Percentiles rank a stretch among this genome's conserved stretches.
These are phyloP conservation scores for Ornithoptera priamus DNA, from an alignment of 2,888 invertebrate species.

Conservation along the genomic window DNA sequence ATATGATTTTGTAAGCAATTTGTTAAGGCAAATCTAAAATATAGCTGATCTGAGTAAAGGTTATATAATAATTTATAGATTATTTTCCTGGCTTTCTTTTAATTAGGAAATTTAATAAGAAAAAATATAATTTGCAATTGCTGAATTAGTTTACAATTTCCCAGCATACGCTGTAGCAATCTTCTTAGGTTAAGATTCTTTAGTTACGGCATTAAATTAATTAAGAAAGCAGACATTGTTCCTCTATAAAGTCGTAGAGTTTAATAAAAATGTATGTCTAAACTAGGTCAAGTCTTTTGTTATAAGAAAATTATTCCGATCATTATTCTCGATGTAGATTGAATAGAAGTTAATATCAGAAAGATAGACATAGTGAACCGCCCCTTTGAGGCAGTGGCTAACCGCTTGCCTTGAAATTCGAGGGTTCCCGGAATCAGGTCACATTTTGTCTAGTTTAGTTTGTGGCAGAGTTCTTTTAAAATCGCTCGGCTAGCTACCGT, in stretches of 20 bases:
- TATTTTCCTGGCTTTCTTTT: not conserved
- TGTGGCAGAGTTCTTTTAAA: too few species aligned
- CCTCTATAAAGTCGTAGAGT: not conserved
- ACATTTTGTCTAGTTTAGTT: too few species aligned
- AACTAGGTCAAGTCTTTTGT: not conserved
- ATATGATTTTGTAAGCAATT: not conserved
- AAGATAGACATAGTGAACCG: too few species aligned
- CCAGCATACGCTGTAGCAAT: not conserved
- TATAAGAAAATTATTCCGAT: not conserved
- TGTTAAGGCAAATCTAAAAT: not conserved
- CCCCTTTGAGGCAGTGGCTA: too few species aligned
- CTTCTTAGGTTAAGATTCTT: constrained; percentile 3
- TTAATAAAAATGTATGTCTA: constrained; percentile 2
- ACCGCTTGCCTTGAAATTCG: too few species aligned
- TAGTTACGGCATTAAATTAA: constrained; percentile 16
- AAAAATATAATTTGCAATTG: not conserved
- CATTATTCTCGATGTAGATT: too few species aligned
- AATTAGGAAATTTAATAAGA: not conserved
- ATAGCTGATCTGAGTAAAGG: not conserved
- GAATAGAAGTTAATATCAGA: too few species aligned
- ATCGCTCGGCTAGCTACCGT: too few species aligned
- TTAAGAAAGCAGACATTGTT: constrained; percentile 16
- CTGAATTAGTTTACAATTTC: constrained; percentile 4
- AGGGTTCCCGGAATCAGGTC: too few species aligned
- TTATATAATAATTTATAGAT: not conserved